Conservation (phyloP, 2,113 vertebrate species). For the Tyrannus savana region DNA sequence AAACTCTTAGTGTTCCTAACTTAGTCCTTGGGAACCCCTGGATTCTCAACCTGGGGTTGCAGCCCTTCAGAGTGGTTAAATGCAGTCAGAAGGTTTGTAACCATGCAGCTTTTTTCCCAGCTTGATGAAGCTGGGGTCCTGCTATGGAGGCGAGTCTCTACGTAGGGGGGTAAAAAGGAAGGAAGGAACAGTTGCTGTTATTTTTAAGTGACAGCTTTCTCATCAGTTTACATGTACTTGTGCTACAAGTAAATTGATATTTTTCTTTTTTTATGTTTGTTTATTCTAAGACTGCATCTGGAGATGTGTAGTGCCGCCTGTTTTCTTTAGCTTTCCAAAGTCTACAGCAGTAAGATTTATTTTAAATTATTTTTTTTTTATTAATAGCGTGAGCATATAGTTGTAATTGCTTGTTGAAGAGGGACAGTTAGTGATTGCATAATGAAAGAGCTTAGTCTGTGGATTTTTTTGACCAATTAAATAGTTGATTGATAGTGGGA, state of each 20-base stretch:
- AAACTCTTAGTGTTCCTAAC: neutral
- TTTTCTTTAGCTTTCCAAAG: neutral
- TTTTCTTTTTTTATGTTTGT: neutral
- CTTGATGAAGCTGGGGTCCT: neutral
- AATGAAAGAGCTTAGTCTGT: slow-evolving; percentile 3
- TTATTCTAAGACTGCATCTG: neutral
- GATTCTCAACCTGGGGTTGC: neutral
- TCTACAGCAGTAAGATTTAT: neutral
- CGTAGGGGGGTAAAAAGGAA: accelerated
- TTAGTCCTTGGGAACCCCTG: neutral
- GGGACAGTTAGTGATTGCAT: neutral
- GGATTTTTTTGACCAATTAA: neutral
- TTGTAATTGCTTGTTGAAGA: neutral
- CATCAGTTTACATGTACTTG: neutral
- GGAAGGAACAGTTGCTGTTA: neutral
- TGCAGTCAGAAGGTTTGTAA: neutral
- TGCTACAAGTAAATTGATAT: neutral
- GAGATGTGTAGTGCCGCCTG: neutral
- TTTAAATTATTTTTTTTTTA: neutral
- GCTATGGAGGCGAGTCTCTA: neutral
- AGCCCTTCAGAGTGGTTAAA: neutral
- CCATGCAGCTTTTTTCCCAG: neutral
- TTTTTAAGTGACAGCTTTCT: slow-evolving; percentile 20
- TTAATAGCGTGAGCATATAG: neutral
- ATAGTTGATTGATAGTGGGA: slow-evolving; percentile 2